These are phyloP conservation scores for Melanchra persicariae DNA, from an alignment of 2,888 invertebrate genomes.

Conservation along the genomic window DNA sequence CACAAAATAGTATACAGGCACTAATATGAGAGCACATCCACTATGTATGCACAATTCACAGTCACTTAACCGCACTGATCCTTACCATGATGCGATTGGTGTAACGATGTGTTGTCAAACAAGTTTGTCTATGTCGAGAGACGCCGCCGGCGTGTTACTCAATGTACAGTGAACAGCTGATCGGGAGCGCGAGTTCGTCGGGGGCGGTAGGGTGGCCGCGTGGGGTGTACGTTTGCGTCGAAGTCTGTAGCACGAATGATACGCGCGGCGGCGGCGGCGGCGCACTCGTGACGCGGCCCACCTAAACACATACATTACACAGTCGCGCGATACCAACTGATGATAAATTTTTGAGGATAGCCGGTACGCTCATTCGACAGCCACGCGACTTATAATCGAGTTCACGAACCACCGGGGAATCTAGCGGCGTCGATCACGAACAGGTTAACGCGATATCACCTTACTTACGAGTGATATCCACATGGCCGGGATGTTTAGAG, in stretches of 20 bases:
- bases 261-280: constrained; percentile 82
- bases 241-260: constrained; percentile 87
- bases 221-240: constrained; percentile 81
- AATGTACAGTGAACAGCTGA: constrained; percentile 82
- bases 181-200: constrained; percentile 77
- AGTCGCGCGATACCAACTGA: constrained; percentile 78
- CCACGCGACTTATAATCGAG: constrained; percentile 82
- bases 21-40: constrained; percentile 74
- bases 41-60: constrained; percentile 79
- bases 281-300: constrained; percentile 86
- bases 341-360: constrained; percentile 85
- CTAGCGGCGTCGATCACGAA: constrained; percentile 77
- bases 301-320: constrained; percentile 80
- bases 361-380: constrained; percentile 80
- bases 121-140: constrained; percentile 70
- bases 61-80: constrained; percentile 78
- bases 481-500: constrained; percentile 66
- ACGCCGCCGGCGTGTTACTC: constrained; percentile 69
- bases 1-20: constrained; percentile 69
- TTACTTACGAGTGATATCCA: constrained; percentile 76
- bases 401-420: constrained; percentile 77
- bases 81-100: constrained; percentile 85
- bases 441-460: constrained; percentile 76
- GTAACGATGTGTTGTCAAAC: constrained; percentile 75
- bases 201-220: constrained; percentile 74